phyloP scores from a whole-genome alignment of 2,888 invertebrate species.

The Apodemia duryi region DNA sequence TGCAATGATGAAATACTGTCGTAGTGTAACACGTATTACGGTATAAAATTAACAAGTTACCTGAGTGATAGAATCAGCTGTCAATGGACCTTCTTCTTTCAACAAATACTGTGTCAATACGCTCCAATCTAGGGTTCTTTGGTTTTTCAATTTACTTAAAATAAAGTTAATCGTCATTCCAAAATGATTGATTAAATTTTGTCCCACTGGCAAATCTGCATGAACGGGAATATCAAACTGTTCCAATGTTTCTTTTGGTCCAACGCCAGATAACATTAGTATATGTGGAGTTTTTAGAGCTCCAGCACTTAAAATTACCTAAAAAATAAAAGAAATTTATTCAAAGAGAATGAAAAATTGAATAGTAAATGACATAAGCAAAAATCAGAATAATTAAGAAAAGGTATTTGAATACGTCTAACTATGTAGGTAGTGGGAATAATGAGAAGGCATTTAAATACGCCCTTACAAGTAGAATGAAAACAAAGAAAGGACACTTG shows the following conservation, averaged over 20 bases:
- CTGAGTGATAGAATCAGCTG: slow-evolving; percentile 82
- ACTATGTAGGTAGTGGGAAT: no score
- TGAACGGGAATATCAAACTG: slow-evolving; percentile 40
- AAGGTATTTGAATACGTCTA: no score
- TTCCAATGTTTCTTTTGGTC: slow-evolving; percentile 44
- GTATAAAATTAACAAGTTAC: slow-evolving; percentile 38
- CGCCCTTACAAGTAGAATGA: no score
- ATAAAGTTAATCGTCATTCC: slow-evolving; percentile 62
- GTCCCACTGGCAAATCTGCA: slow-evolving; percentile 49
- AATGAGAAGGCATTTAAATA: no score
- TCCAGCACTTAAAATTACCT: slow-evolving; percentile 56
- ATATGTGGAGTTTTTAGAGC: slow-evolving; percentile 52
- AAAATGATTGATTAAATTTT: slow-evolving; percentile 25
- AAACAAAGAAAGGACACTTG: no score
- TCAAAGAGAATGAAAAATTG: no score
- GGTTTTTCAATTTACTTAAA: slow-evolving; percentile 62
- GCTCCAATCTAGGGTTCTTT: slow-evolving; percentile 77
- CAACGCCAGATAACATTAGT: slow-evolving; percentile 56
- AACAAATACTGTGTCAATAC: slow-evolving; percentile 76
- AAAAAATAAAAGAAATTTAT: neutral
- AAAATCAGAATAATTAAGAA: no score
- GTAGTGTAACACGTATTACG: no score
- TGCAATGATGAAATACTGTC: no score
- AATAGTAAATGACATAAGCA: no score
- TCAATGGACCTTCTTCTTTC: slow-evolving; percentile 77